Evolutionary conservation across 2,797 vertebrate species (phyloP).

Genomic region (Argyrosomus regius): DNA sequence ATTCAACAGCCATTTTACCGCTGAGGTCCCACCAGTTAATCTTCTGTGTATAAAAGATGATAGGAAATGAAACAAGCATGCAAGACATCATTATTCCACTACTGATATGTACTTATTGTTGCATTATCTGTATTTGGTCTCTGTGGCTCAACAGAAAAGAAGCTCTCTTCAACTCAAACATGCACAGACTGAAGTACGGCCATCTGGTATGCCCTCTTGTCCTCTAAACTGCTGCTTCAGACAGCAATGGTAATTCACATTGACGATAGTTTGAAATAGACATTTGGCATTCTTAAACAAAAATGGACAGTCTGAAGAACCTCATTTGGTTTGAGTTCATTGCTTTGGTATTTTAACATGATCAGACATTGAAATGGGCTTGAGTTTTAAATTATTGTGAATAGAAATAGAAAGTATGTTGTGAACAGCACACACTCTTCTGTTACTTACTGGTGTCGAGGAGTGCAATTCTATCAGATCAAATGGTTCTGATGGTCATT

Average conservation of each 20-base stretch:
- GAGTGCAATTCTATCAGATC: neutral
- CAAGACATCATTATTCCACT: slow-evolving; percentile 33
- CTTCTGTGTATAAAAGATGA: slow-evolving; percentile 28
- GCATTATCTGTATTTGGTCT: slow-evolving; percentile 18
- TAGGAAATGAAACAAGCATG: slow-evolving; percentile 42
- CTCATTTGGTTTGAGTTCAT: neutral
- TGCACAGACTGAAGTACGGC: neutral
- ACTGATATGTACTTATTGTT: slow-evolving; percentile 9
- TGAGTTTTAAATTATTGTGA: neutral
- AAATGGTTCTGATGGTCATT: neutral
- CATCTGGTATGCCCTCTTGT: neutral
- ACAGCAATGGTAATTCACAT: neutral
- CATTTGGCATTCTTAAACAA: neutral
- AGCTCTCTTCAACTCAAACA: neutral
- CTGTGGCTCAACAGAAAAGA: slow-evolving; percentile 8
- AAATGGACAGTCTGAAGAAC: neutral
- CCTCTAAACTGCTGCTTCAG: neutral
- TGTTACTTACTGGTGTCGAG: slow-evolving; percentile 2
- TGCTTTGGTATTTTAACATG: neutral
- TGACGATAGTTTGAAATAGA: slow-evolving; percentile 19
- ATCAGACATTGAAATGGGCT: neutral
- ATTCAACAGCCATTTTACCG: slow-evolving; percentile 33
- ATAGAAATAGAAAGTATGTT: neutral
- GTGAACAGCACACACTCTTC: neutral
- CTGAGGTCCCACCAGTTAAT: slow-evolving; percentile 58